Evolutionary conservation across 2,113 vertebrate species (phyloP).

Genomic region (Phylloscopus trochilus): DNA sequence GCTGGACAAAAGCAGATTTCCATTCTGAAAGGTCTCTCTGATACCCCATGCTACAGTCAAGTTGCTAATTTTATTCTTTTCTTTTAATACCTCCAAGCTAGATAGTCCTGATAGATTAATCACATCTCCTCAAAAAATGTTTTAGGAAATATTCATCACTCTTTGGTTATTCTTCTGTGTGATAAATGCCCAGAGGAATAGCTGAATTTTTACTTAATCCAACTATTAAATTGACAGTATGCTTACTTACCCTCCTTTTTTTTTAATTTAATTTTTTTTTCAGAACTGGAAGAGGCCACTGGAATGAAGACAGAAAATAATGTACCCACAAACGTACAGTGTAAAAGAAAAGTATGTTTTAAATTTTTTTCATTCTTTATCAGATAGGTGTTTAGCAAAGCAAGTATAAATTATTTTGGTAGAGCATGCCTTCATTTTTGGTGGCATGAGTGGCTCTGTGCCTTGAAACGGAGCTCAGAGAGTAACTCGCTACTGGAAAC

Average conservation of each 20-base stretch:
- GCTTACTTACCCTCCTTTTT: background rate
- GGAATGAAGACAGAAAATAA: constrained; percentile 37
- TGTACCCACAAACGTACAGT: constrained; percentile 9
- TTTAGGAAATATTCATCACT: background rate
- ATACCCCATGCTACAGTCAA: background rate
- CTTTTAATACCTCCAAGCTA: background rate
- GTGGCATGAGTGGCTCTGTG: background rate
- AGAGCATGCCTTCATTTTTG: background rate
- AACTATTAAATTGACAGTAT: background rate
- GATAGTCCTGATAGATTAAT: background rate
- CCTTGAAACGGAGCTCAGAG: background rate
- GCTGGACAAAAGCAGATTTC: background rate
- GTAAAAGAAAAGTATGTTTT: constrained; percentile 78
- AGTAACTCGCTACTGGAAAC: accelerated
- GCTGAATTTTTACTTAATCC: background rate
- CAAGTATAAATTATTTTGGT: background rate
- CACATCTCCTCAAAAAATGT: background rate
- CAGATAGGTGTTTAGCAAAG: background rate
- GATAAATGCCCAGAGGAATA: background rate
- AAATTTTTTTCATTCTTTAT: background rate
- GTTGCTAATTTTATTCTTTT: background rate
- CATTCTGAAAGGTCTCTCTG: background rate
- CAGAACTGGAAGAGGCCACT: constrained; percentile 82
- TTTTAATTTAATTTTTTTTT: constrained; percentile 16
- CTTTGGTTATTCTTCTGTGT: background rate